Evolutionary conservation across 2,113 vertebrate species (phyloP).

Genomic region (Ibidorhyncha struthersii): DNA sequence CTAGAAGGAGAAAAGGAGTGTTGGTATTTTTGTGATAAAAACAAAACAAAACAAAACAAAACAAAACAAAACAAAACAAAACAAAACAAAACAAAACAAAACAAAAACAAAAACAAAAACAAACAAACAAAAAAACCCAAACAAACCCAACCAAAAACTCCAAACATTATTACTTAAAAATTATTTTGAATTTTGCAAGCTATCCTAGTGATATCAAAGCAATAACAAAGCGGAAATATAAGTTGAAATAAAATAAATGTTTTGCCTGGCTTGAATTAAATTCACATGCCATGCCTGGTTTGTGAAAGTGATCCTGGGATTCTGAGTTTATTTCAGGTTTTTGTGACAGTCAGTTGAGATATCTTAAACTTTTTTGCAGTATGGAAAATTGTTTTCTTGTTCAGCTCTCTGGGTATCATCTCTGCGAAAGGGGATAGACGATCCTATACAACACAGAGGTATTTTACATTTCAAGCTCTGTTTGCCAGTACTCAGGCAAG

Average conservation of each 20-base stretch:
- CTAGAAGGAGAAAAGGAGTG: background rate
- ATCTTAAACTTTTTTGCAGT: background rate
- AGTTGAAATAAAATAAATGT: background rate
- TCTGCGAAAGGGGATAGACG: background rate
- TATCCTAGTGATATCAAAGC: background rate
- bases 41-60: no score
- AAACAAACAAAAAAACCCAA: no score
- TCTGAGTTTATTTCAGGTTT: background rate
- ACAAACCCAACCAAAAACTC: no score
- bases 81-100: no score
- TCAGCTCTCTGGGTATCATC: background rate
- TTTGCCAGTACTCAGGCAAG: background rate
- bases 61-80: no score
- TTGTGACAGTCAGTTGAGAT: background rate
- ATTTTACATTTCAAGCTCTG: slow-evolving; percentile 17
- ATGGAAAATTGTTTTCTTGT: background rate
- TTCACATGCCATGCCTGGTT: accelerated
- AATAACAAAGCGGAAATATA: background rate
- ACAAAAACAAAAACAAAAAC: no score
- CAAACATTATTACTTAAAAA: background rate
- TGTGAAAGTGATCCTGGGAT: background rate
- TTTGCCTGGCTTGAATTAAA: background rate
- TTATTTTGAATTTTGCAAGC: background rate
- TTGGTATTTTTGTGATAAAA: background rate
- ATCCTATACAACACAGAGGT: background rate